A percentile compares a stretch with the other conserved stretches of the same genome.
These are phyloP conservation scores for Virgularia gustaviana DNA, from an alignment of 92 coral and sea anemone species.

Conservation along the genomic window DNA sequence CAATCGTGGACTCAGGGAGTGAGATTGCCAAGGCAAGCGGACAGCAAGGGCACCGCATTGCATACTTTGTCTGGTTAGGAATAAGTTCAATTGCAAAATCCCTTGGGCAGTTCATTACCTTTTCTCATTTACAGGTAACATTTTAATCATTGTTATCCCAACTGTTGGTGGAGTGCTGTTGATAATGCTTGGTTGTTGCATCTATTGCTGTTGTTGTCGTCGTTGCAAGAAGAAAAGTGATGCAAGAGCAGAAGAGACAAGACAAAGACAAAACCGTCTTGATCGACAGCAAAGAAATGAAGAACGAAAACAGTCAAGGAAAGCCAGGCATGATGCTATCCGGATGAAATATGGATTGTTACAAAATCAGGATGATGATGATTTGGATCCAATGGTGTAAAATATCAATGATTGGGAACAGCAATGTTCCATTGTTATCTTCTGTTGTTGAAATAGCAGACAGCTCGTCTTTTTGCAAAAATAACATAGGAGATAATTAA, in stretches of 20 bases:
- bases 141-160: conserved; percentile 83
- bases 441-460: too few relatives aligned
- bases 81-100: too few relatives aligned
- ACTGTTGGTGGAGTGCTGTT: conserved; percentile 68
- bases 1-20: too few relatives aligned
- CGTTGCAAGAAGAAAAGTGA: conserved; percentile 57
- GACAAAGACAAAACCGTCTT: conserved; percentile 60
- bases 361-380: conserved; percentile 73
- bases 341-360: conserved; percentile 89
- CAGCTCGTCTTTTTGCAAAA: too few relatives aligned
- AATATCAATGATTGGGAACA: too few relatives aligned
- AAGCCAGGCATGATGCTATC: conserved; percentile 78
- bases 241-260: conserved; percentile 61
- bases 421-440: too few relatives aligned
- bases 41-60: too few relatives aligned
- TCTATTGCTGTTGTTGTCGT: conserved; percentile 86
- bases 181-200: conserved; percentile 71
- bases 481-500: too few relatives aligned
- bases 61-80: too few relatives aligned
- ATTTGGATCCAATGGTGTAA: too few relatives aligned
- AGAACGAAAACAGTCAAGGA: conserved; percentile 69
- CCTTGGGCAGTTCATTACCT: not conserved
- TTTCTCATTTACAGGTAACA: conserved; percentile 46
- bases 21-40: too few relatives aligned
- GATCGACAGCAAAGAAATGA: conserved; percentile 69